Base-by-base conservation (phyloP, 2,113 vertebrate genomes). In the Lampris incognitus region DNA sequence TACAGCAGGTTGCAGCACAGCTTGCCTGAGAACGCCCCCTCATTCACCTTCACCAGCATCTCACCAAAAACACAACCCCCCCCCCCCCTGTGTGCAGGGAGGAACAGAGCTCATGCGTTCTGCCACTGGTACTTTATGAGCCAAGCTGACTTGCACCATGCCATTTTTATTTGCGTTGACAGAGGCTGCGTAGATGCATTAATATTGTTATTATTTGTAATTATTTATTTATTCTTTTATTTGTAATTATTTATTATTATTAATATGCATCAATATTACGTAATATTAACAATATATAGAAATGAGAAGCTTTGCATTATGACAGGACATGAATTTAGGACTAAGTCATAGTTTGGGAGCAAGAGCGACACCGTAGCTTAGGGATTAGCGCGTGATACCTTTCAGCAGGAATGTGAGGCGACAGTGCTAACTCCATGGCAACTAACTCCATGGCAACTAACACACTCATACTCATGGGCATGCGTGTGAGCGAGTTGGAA, bases 31-130 rank as follows among this genome's bases (percentile, higher is more conserved):
- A 52, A 10, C 13, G 48, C 37, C 1, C n/a, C 2, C 49, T 65
- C 41, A 41, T 8, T 61, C 72, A 77, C 60, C 39, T 48, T 73
- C 51, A 75, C 70, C 70, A 73, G 65, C 79, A 78, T 73, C 41
- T 76, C 78, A 82, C 60, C 13, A n/a, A 49, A 24, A 24, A 24
- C 24, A 56, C 24, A 74, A 37, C 8, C 9, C n/a, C 42, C 36
- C 74, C 51, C 61, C 24, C 24, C 24, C 24, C 24, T n/a, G 24
- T 66, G 56, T 61, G 64, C 76, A 69, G 69, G 58, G 49, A 39
- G 51, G 56, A 50, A 74, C 13, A 66, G 49, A 54, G 48, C 78
- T 67, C 66, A 69, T 83, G 68, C 70, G 67, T 78, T 80, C 40
- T 64, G 10, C 10, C 60, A 24, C 9, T 57, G 70, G 74, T 59